Evolutionary conservation across 2,888 invertebrate genomes (phyloP).

Genomic region (Galerucella calmariensis): DNA sequence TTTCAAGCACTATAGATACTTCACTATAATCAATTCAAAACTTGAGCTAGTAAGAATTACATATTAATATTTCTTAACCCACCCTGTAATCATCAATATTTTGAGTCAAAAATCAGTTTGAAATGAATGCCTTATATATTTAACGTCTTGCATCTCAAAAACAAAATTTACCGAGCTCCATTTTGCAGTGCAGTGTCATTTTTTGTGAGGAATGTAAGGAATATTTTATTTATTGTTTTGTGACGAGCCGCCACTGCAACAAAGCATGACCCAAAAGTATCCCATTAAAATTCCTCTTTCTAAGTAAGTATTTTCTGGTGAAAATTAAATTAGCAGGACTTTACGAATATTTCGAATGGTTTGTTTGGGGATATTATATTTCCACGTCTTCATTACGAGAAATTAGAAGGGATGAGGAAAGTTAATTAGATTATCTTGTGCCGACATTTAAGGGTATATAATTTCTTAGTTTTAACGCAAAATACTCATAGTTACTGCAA

Average conservation of each 20-base stretch:
- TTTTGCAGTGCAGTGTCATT: neutral
- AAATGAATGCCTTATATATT: too few species aligned
- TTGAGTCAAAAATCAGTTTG: too few species aligned
- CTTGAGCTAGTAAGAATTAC: too few species aligned
- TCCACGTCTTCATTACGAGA: constrained; percentile 31
- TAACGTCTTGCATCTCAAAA: too few species aligned
- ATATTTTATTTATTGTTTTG: neutral
- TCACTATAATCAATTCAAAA: too few species aligned
- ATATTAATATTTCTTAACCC: too few species aligned
- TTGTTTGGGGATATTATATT: constrained; percentile 32
- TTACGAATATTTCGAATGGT: constrained; percentile 36
- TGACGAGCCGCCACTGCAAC: constrained; percentile 21
- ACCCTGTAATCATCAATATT: too few species aligned
- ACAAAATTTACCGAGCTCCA: too few species aligned
- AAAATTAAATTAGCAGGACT: constrained; percentile 37
- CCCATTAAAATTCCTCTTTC: constrained; percentile 38
- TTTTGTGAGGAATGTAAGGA: neutral
- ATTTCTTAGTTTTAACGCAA: constrained; percentile 27
- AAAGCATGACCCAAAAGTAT: constrained; percentile 35
- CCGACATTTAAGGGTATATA: constrained; percentile 20
- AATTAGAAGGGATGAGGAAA: constrained; percentile 19
- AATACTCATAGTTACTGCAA: constrained; percentile 10
- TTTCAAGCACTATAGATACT: too few species aligned
- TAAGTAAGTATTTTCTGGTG: constrained; percentile 37
- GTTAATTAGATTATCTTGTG: constrained; percentile 30